Conservation (phyloP, 2,113 vertebrate species). For the Pungitius pungitius region DNA sequence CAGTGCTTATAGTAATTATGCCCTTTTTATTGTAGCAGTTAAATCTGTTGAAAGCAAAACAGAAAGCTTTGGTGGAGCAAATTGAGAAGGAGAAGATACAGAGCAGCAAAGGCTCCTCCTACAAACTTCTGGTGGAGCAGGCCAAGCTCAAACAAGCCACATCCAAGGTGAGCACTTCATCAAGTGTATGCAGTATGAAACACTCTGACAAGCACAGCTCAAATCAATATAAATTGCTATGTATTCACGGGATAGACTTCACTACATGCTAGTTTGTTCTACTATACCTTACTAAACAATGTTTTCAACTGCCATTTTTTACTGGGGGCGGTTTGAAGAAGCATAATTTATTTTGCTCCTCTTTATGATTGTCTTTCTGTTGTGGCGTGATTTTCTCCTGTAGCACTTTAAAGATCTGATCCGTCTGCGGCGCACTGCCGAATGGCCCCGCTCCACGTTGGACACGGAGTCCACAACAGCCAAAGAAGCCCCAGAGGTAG, state of each 20-base stretch:
- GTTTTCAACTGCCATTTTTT: neutral
- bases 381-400: neutral
- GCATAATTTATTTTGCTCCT: neutral
- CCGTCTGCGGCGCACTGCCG: slow-evolving; percentile 93
- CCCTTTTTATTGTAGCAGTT: slow-evolving; percentile 94
- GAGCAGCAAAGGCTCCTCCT: slow-evolving; percentile 99
- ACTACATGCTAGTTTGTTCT: neutral
- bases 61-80: slow-evolving; percentile 99
- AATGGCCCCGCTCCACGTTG: slow-evolving; percentile 95
- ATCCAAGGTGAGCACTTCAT: slow-evolving; percentile 88
- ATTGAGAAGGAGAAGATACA: slow-evolving; percentile 99
- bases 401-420: slow-evolving; percentile 99
- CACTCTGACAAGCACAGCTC: neutral
- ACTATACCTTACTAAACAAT: neutral
- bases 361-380: neutral
- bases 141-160: slow-evolving; percentile 99
- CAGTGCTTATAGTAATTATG: slow-evolving; percentile 59
- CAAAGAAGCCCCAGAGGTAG: slow-evolving; percentile 95
- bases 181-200: neutral
- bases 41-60: slow-evolving; percentile 99
- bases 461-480: slow-evolving; percentile 90
- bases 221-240: neutral
- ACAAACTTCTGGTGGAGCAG: slow-evolving; percentile 98
- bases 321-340: neutral
- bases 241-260: neutral